Evolutionary conservation across 35 echinoderm and acorn worm genomes (phyloP), one percentile per base, ranked within the genome.

Genomic region (Heliocidaris tuberculata): DNA sequence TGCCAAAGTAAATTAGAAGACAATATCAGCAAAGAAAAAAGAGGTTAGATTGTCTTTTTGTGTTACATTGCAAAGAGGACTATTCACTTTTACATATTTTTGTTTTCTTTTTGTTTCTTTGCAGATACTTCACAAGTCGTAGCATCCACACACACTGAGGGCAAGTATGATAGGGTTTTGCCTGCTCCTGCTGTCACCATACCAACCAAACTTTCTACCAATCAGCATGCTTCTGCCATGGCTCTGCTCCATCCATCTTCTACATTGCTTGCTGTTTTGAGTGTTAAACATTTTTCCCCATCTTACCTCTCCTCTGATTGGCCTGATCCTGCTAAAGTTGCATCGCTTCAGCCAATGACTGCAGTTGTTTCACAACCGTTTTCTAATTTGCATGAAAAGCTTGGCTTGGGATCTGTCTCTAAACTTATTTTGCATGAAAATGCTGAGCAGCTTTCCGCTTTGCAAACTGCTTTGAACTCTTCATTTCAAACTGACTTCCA

Each of bases 331-430:
- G 65, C 65, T 27, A 78, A 19, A 78, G 19, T 78, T 78, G 65
- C 65, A 78, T 78, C 65, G 27, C 65, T 78, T 78, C 65, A 78
- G 65, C 65, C 65, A 78, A 78, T 78, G 65, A 78, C 65, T 78
- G 65, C 65, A 27, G 65, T 78, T 78, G 7, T 78, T n/a, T 78
- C 21, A n/a, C 19, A 78, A 78, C 35, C 35, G 35, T 19, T 78
- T 78, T 78, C 65, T 24, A 78, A 78, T 78, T 78, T 78, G 65
- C 65, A 78, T 78, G 65, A 21, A 78, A 27, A 27, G 27, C 65
- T 78, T 21, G 65, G 65, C 65, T 78, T 78, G 19, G 65, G 65
- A n/a, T 7, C 65, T 78, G 65, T 78, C 19, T 78, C 65, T 78
- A 78, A 78, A 78, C 19, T 24, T 78, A 7, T 78, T 78, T 21